Base-by-base conservation (phyloP, 2,888 invertebrate genomes). In the Anthophora plumipes region DNA sequence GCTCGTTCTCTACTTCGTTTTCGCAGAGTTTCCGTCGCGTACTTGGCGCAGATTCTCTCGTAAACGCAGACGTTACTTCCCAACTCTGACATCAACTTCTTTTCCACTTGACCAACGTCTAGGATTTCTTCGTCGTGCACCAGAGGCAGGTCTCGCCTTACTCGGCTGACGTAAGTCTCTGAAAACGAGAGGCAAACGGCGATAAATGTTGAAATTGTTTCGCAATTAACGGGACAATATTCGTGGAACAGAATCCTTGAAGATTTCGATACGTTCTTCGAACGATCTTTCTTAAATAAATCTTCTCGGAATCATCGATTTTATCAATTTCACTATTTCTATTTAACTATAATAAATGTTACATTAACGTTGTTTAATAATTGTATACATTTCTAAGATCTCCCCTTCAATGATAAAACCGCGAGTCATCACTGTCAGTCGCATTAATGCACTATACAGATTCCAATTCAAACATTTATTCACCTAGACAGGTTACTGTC, bases 51-150 rank as follows among this genome's bases (percentile, higher is more conserved):
- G 39, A 97, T 96, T 80, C 96, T 95, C 88, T 97, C 97, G 89
- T 96, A 96, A 86, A 98, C 95, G 92, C 97, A 97, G 41, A 97
- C 97, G 82, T 96, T 95, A 50, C 95, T 95, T 25, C 97, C 97
- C 88, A 97, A 95, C 93, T 97, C 97, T 11, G 94, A 94, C 5
- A 97, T 94, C 76, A 97, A 95, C 93, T 96, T 95, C 92, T 97
- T 97, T 94, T 97, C 97, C n/a, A 97, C 96, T 90, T 96, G 95
- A 0, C 94, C 94, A 41, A 96, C 95, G 92, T 97, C 96, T 48
- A 95, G 93, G 94, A 95, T 94, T 80, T 95, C 94, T 75, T 94
- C 94, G 43, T 92, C 89, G 6, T 92, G 91, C n/a, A 93, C 91
- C 69, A 89, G 76, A n/a, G 84, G 85, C 41, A 93, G 85, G 17